These are phyloP conservation scores for Phacellophora camtschatica DNA, from an alignment of 30 jellyfish, hydroid and myxozoan species.

Conservation along the genomic window DNA sequence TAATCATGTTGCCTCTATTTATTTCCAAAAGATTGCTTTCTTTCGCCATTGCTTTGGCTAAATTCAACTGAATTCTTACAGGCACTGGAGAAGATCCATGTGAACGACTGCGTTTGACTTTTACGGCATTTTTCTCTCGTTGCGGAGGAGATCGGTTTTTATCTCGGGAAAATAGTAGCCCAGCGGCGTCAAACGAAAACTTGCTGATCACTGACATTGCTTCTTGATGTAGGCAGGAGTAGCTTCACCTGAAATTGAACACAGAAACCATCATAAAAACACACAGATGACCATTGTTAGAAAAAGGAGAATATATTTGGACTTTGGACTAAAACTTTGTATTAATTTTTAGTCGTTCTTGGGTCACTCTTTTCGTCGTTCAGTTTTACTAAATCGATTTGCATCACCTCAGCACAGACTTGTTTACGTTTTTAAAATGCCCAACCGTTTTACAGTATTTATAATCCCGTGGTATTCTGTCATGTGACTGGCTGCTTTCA, in stretches of 20 bases:
- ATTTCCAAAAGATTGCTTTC: constrained; percentile 1
- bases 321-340: no score
- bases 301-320: no score
- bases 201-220: constrained; percentile 40
- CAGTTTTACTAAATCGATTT: neutral
- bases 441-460: no score
- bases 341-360: no score
- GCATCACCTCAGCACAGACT: no score
- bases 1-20: neutral
- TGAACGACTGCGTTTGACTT: constrained; percentile 58
- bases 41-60: constrained; percentile 7
- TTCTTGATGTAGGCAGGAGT: neutral
- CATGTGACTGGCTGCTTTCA: no score
- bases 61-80: constrained; percentile 11
- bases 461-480: no score
- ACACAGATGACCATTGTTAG: no score
- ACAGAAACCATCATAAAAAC: no score
- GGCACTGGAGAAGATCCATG: constrained; percentile 63
- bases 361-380: neutral
- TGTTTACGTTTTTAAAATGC: no score
- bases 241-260: no score
- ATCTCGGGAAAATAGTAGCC: neutral
- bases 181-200: constrained; percentile 27
- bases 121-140: neutral
- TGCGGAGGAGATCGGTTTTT: constrained; percentile 23